These are phyloP conservation scores for Antennarius maculatus DNA, from an alignment of 2,797 vertebrate genomes.

Conservation along the genomic window DNA sequence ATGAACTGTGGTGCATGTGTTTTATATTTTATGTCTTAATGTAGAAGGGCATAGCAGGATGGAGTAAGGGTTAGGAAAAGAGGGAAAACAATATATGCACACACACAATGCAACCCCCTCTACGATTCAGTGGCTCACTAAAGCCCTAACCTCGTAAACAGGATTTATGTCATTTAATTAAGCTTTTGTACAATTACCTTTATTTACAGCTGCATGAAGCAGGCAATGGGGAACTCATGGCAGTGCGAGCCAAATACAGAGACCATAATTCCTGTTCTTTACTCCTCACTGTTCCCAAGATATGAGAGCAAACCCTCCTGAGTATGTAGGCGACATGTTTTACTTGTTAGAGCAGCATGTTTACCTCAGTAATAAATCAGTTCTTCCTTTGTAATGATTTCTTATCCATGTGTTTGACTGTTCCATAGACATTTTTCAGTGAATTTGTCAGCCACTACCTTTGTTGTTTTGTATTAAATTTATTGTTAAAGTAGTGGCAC, in stretches of 20 bases:
- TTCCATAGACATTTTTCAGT: background rate
- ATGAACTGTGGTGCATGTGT: background rate
- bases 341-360: constrained; percentile 28
- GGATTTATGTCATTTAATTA: constrained; percentile 86
- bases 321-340: constrained; percentile 28
- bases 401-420: background rate
- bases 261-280: constrained; percentile 70
- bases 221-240: constrained; percentile 55
- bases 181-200: constrained; percentile 80
- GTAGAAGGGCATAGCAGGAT: background rate
- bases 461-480: background rate
- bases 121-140: constrained; percentile 58
- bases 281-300: constrained; percentile 64
- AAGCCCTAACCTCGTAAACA: constrained; percentile 74
- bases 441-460: background rate
- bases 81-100: constrained; percentile 8
- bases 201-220: constrained; percentile 78
- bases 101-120: constrained; percentile 18
- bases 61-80: constrained; percentile 1
- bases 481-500: background rate
- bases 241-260: constrained; percentile 55
- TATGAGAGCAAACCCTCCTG: constrained; percentile 48
- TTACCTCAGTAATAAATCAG: constrained; percentile 30
- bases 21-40: constrained; percentile 3
- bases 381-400: background rate